Percentiles rank a stretch among this genome's conserved stretches.
Conservation (phyloP, 2,797 vertebrate species). For the Amblyopsis hoosieri region DNA sequence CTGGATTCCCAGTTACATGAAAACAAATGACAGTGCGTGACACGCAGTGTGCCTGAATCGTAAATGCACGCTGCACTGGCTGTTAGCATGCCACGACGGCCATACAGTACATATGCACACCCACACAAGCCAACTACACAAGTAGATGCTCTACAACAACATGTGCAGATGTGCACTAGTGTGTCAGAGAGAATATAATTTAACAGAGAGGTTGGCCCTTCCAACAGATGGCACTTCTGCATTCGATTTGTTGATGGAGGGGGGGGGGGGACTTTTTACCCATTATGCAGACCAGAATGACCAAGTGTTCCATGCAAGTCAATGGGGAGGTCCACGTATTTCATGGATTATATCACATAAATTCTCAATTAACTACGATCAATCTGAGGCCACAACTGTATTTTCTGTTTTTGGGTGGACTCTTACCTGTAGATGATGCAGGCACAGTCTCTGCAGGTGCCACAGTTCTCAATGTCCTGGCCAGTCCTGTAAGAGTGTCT, state of each 20-base stretch:
- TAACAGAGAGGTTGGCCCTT: too few relatives aligned
- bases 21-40: conserved; percentile 38
- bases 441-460: conserved; percentile 88
- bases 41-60: conserved; percentile 40
- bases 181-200: too few relatives aligned
- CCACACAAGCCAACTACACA: conserved; percentile 1
- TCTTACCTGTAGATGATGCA: conserved; percentile 91
- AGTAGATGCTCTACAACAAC: not conserved
- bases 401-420: too few relatives aligned
- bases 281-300: too few relatives aligned
- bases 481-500: conserved; percentile 86
- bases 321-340: too few relatives aligned
- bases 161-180: conserved; percentile 1
- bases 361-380: too few relatives aligned
- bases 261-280: too few relatives aligned
- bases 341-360: too few relatives aligned
- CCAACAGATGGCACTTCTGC: too few relatives aligned
- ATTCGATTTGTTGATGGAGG: too few relatives aligned
- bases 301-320: too few relatives aligned
- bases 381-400: too few relatives aligned
- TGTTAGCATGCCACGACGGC: conserved; percentile 15
- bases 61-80: conserved; percentile 37
- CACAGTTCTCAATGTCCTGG: conserved; percentile 89
- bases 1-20: not conserved
- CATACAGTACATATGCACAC: conserved; percentile 27